Conservation (phyloP, 2,113 vertebrate species). For the Carassius gibelio region DNA sequence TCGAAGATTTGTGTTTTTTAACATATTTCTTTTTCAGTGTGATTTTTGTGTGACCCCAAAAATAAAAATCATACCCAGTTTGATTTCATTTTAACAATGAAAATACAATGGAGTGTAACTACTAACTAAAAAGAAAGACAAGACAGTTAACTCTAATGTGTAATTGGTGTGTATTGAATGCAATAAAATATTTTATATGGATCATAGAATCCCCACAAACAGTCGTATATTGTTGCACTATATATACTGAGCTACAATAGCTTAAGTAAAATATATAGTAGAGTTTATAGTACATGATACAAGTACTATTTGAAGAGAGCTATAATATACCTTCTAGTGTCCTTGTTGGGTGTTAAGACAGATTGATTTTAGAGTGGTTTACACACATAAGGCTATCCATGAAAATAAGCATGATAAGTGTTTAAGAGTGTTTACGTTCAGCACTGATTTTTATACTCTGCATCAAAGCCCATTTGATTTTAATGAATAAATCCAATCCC, state of each 20-base stretch:
- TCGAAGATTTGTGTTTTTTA: neutral
- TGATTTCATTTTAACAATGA: too few species aligned
- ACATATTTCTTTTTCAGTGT: neutral
- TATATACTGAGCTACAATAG: neutral
- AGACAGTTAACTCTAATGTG: too few species aligned
- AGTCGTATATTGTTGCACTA: too few species aligned
- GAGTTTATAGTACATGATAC: too few species aligned
- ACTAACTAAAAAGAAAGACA: too few species aligned
- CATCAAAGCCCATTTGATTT: constrained; percentile 14
- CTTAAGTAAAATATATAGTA: neutral
- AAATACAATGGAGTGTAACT: too few species aligned
- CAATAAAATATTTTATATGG: too few species aligned
- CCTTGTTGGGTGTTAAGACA: constrained; percentile 1
- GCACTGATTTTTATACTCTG: constrained; percentile 2
- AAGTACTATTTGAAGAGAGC: constrained; percentile 17
- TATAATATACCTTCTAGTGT: neutral
- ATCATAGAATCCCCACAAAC: neutral
- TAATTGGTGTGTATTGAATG: too few species aligned
- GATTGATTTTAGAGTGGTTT: constrained; percentile 26
- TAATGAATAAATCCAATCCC: constrained; percentile 12
- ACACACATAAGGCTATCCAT: constrained; percentile 8
- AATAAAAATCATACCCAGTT: too few species aligned
- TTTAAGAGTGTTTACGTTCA: constrained; percentile 13
- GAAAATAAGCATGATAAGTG: constrained; percentile 18
- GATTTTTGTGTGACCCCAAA: too few species aligned